Evolutionary conservation across 2,888 invertebrate species (phyloP).

Genomic region (Euzophera pinguis): DNA sequence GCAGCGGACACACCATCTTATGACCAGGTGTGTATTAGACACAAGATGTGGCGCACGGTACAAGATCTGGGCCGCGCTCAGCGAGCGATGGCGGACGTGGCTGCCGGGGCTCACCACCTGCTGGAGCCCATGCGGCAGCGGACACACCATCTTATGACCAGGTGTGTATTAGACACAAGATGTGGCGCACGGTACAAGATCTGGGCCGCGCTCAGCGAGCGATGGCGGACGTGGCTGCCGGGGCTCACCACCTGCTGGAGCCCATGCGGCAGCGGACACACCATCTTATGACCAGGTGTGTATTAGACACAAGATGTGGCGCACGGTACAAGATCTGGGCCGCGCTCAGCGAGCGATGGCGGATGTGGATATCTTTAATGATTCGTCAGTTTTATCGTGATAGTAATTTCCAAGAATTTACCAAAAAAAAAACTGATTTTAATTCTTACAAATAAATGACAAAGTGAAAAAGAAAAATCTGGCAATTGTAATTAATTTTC

Average conservation of each 20-base stretch:
- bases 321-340: too few species aligned
- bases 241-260: conserved; percentile 76
- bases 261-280: conserved; percentile 81
- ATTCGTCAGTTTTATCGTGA: too few species aligned
- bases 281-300: conserved; percentile 82
- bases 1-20: conserved; percentile 81
- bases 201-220: conserved; percentile 75
- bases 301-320: not conserved
- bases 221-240: conserved; percentile 82
- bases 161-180: conserved; percentile 52
- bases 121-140: conserved; percentile 81
- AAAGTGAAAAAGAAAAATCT: too few species aligned
- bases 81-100: conserved; percentile 84
- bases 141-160: conserved; percentile 82
- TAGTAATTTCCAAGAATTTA: too few species aligned
- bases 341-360: conserved; percentile 82
- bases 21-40: conserved; percentile 76
- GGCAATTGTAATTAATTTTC: conserved; percentile 16
- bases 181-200: too few species aligned
- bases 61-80: conserved; percentile 87
- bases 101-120: conserved; percentile 69
- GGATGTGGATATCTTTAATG: too few species aligned
- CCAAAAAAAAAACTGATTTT: too few species aligned
- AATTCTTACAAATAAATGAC: too few species aligned
- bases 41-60: conserved; percentile 81